Base-by-base conservation (phyloP, 2,797 vertebrate genomes). In the Sebastes baramenuke region DNA sequence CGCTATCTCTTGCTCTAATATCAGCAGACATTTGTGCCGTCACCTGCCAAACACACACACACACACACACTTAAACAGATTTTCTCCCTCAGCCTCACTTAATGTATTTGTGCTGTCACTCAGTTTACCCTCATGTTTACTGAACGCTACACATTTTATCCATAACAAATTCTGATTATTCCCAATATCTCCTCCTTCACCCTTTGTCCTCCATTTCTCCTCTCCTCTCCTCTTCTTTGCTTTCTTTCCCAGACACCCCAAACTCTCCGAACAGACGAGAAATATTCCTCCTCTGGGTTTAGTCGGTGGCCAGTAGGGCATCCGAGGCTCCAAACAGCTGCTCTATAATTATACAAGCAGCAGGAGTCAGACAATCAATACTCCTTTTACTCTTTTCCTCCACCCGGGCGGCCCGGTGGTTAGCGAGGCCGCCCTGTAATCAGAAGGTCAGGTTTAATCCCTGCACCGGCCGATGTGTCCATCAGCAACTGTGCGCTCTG, bases 341-440 rank as follows among this genome's bases (percentile, higher is more conserved):
- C 77, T 85, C 71, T 81, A 83, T 92, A 89, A 92, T 91, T 90
- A 87, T 79, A 85, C 77, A 82, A 79, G 85, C 87, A 81, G 89
- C 88, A 71, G 80, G 87, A 86, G 77, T 80, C 70, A 70, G 72
- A 56, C 88, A 62, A 87, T 93, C 91, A 84, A 91, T 92, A 90
- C 75, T 79, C 81, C 79, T 81, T 59, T 85, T 71, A 79, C 86
- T 78, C 73, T n/a, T 73, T 66, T 58, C 56, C 67, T 84, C 75
- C 76, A 71, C 76, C 85, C 68, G 52, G 70, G 86, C 34, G 54
- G 72, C 84, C 85, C 72, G 60, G 54, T 73, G 83, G 76, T 66
- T 78, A 68, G 75, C 22, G 14, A 62, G 65, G 79, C 77, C 20
- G 24, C 24, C 85, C 74, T 36, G 83, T 76, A 81, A 83, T 90